Base-by-base conservation (phyloP, 2,797 vertebrate species). In the Oophaga sylvatica region DNA sequence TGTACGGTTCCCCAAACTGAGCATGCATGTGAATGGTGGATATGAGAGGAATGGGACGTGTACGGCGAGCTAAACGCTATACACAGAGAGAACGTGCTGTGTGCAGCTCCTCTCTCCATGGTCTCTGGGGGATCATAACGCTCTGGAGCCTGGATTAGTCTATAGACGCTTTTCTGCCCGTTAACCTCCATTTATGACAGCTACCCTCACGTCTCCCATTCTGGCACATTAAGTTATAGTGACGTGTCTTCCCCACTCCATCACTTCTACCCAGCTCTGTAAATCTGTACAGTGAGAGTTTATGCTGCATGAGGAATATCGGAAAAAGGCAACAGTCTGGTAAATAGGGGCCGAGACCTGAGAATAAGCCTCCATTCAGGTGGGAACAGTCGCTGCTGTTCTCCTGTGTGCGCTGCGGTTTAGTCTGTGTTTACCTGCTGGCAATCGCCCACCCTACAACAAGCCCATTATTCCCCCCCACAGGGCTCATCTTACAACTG, bases 321-420 rank as follows among this genome's bases (percentile, higher is more conserved):
- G 48, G 73, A 77, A 84, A 53, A 45, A 26, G 17, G 17, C 53
- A 67, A 6, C 12, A 41, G 56, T 80, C 59, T 35, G 68, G 87
- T 85, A 85, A 85, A 88, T n/a, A 70, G 80, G 56, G 13, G 59
- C 67, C 31, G 41, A 15, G 31, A 19, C 17, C 13, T 26, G 59
- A 48, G 87, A 85, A 78, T 71, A 83, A 79, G 80, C 15, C 80
- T 86, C 62, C 59, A 86, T 86, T 89, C 79, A 89, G 60, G 45
- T 70, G 22, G 56, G 84, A 89, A 89, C 87, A 89, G 87, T 31
- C 41, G 5, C 62, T n/a, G 57, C 71, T 35, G 68, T 83, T 89
- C 57, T 86, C 41, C 80, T 82, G 71, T 68, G 79, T 29, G 22
- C 7, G 2, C 41, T 57, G 77, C 67, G 80, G 82, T 77, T 81